Evolutionary conservation across 2,113 vertebrate species (phyloP), one percentile per base, ranked within the genome.

Genomic region (Xiphophorus couchianus): DNA sequence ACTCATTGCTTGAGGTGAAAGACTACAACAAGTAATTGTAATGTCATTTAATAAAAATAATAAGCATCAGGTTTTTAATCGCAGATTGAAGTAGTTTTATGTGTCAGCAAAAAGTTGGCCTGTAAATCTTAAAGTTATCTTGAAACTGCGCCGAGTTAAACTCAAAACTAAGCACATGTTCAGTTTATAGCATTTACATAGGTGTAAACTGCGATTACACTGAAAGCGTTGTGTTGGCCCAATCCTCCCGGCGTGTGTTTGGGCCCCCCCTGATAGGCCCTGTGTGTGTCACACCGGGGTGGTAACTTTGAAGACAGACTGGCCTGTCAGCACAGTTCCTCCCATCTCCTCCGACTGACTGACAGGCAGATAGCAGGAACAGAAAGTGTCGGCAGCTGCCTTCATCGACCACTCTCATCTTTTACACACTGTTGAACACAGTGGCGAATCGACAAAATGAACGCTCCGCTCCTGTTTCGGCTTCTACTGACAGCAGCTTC

Each of bases 261-360:
- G 33, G 69, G 69, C 48, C 51, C 39, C 25, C 61, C 83, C 88
- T 90, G 88, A 93, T 90, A 91, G 90, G 88, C 77, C 81, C 74
- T 62, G 64, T 73, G 62, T 81, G 84, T 84, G 84, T 86, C 83
- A 83, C 81, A 75, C 44, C 83, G 73, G 89, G 84, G 89, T 79
- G 85, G 85, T 86, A 78, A 75, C 82, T 84, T 76, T 86, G 74
- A 77, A 69, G 35, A 76, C 83, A 68, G 51, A 74, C 30, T 70
- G 74, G 71, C 79, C 62, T 67, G 78, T 69, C 69, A 71, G 72
- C 74, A 69, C 76, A 87, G 92, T 88, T 90, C 91, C 92, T 93
- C 91, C 85, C 88, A 86, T 92, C 85, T 71, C 74, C 67, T 89
- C 66, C 84, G 51, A 58, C 22, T 58, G 83, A 58, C 51, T n/a